Evolutionary conservation across 2,888 invertebrate genomes (phyloP).

Genomic region (Caenorhabditis drosophilae): DNA sequence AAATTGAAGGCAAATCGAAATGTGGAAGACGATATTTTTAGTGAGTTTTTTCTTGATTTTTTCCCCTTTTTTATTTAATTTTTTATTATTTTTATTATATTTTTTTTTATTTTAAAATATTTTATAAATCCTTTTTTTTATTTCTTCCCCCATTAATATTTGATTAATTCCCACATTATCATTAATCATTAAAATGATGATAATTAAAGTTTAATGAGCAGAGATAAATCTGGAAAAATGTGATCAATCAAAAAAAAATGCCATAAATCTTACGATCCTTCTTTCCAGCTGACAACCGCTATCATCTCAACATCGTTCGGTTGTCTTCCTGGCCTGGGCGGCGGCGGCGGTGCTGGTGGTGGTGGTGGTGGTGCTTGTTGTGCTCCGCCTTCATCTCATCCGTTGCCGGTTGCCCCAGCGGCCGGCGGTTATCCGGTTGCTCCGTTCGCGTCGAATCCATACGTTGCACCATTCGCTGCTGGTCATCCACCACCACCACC

Average conservation of each 20-base stretch:
- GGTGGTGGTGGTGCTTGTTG: constrained; percentile 22
- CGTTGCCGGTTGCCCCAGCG: constrained; percentile 5
- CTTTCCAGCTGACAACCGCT: too few species aligned
- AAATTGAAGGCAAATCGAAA: background rate
- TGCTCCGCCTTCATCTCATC: constrained; percentile 16
- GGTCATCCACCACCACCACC: constrained; percentile 9
- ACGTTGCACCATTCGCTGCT: constrained; percentile 17
- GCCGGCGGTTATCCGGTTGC: constrained; percentile 22
- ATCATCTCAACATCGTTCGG: constrained; percentile 15
- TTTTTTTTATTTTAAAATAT: background rate
- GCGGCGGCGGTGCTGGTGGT: constrained; percentile 16
- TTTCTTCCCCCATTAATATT: too few species aligned
- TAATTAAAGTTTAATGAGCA: too few species aligned
- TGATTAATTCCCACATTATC: too few species aligned
- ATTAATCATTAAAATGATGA: background rate
- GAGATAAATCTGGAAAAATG: background rate
- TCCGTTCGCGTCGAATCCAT: constrained; percentile 32
- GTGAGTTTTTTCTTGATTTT: background rate
- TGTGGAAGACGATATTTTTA: background rate
- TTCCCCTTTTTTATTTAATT: background rate
- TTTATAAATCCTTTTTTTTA: background rate
- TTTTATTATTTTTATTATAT: background rate
- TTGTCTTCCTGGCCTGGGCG: constrained; percentile 33
- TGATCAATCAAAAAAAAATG: background rate
- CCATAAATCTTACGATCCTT: background rate